phyloP scores from a whole-genome alignment of 2,797 vertebrate genomes.

The Acanthiza pusilla region DNA sequence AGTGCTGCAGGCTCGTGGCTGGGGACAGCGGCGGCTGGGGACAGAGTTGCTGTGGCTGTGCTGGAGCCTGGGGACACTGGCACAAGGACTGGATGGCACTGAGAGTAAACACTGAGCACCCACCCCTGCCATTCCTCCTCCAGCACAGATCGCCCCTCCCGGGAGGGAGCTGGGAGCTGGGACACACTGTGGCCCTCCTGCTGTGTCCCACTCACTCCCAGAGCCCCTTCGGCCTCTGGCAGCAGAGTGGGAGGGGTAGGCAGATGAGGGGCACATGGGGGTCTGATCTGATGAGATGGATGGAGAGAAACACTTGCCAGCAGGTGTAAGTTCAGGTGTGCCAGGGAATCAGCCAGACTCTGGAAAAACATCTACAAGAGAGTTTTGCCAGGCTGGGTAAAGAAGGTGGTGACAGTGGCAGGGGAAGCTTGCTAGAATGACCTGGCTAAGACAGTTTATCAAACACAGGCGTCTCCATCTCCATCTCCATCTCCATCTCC shows the following conservation, averaged over 20 bases:
- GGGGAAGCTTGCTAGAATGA: background rate
- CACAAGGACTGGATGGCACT: background rate
- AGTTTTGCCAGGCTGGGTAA: background rate
- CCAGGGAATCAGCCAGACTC: background rate
- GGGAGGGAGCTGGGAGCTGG: background rate
- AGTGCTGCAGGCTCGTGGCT: background rate
- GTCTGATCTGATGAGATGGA: background rate
- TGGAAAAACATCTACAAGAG: background rate
- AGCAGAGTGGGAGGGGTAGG: background rate
- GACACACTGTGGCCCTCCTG: background rate
- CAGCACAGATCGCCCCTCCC: background rate
- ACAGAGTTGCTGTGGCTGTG: accelerated
- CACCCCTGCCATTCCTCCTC: background rate
- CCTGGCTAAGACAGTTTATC: background rate
- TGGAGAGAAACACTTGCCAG: background rate
- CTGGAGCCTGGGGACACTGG: background rate
- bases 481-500: background rate
- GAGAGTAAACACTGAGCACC: background rate
- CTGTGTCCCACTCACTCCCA: background rate
- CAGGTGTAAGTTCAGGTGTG: background rate
- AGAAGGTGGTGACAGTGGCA: background rate
- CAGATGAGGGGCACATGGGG: background rate
- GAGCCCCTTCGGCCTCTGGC: accelerated
- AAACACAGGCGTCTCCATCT: background rate
- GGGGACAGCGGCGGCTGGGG: background rate